Evolutionary conservation across 2,888 invertebrate genomes (phyloP).

Genomic region (Ichneumoninae sp.): DNA sequence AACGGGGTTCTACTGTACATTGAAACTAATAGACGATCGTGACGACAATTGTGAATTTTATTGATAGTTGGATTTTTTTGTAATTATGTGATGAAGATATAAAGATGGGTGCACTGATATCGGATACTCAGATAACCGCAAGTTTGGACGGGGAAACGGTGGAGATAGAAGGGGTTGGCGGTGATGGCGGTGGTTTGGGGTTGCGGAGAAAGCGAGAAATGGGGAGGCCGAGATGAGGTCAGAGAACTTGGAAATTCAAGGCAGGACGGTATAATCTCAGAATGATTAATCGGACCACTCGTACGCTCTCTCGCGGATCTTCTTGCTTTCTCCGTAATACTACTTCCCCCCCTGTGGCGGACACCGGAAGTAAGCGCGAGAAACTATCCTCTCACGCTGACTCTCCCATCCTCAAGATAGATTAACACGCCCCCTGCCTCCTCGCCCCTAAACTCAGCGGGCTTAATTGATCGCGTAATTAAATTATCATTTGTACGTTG

Average conservation of each 20-base stretch:
- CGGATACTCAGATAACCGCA: not conserved
- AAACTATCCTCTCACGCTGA: slow-evolving; percentile 49
- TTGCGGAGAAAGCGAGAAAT: slow-evolving; percentile 45
- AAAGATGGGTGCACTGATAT: not conserved
- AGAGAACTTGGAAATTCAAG: slow-evolving; percentile 53
- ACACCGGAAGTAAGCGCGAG: slow-evolving; percentile 56
- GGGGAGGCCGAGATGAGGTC: slow-evolving; percentile 41
- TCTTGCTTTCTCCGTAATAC: slow-evolving; percentile 41
- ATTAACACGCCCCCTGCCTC: slow-evolving; percentile 48
- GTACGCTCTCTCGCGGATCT: slow-evolving; percentile 14
- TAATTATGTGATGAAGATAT: not conserved
- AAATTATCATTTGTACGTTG: slow-evolving; percentile 24
- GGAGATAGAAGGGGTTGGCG: not conserved
- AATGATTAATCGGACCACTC: slow-evolving; percentile 57
- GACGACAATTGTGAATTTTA: not conserved
- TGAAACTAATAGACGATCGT: not conserved
- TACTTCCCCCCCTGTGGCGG: slow-evolving; percentile 33
- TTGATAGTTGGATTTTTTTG: not conserved
- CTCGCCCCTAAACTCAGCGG: slow-evolving; percentile 18
- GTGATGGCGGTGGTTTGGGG: slow-evolving; percentile 10
- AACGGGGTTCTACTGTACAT: no score
- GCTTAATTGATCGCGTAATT: slow-evolving; percentile 49
- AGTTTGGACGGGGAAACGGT: slow-evolving; percentile 1
- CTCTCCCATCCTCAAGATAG: slow-evolving; percentile 41
- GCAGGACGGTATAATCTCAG: slow-evolving; percentile 56